Conservation (phyloP, 2,888 invertebrate species). For the Perdita meconis region DNA sequence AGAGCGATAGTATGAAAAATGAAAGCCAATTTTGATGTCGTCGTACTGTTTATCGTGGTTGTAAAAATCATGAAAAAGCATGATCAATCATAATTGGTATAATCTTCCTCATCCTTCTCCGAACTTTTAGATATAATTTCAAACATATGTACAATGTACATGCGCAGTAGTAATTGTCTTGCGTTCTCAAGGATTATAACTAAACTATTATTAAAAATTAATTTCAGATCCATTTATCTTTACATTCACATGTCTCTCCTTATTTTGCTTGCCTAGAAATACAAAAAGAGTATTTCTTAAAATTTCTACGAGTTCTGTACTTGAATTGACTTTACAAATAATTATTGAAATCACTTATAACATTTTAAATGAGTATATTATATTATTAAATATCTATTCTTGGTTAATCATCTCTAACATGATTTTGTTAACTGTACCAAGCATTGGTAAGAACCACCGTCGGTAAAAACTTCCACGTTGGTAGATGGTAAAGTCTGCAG, state of each 20-base stretch:
- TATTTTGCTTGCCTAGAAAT: too few relatives aligned
- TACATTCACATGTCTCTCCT: too few relatives aligned
- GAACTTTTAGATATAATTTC: constrained; percentile 20
- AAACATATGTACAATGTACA: constrained; percentile 26
- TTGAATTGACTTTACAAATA: too few relatives aligned
- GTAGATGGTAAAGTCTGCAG: constrained; percentile 5
- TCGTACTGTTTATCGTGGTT: too few relatives aligned
- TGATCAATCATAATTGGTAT: neutral
- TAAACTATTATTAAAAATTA: neutral
- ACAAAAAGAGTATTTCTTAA: too few relatives aligned
- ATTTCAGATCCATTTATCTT: too few relatives aligned
- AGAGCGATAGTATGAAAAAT: too few relatives aligned
- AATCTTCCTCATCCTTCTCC: constrained; percentile 17
- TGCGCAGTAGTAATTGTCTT: constrained; percentile 2
- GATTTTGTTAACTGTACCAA: neutral
- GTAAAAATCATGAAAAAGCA: too few relatives aligned
- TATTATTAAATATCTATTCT: neutral
- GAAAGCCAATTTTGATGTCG: too few relatives aligned
- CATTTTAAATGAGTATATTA: too few relatives aligned
- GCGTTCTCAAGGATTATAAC: constrained; percentile 7
- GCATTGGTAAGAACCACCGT: constrained; percentile 24
- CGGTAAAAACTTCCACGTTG: constrained; percentile 34
- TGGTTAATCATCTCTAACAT: neutral
- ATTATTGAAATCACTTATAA: too few relatives aligned
- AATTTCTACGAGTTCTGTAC: too few relatives aligned